Base-by-base conservation (phyloP, 2,888 invertebrate species). In the Sycophila texana region DNA sequence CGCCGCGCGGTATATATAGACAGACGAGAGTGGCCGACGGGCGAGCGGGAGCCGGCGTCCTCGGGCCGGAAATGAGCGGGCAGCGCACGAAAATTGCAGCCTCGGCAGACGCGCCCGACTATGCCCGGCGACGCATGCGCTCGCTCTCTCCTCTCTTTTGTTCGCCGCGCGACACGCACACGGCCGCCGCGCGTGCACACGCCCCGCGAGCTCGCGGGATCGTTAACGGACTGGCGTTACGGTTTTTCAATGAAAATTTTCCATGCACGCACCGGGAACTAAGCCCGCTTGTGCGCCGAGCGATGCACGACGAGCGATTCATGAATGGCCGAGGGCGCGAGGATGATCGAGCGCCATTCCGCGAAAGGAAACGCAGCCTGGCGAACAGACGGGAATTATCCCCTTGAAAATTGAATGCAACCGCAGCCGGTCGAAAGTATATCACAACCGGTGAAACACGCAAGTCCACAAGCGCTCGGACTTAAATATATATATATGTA, bases 51-150 rank as follows among this genome's bases (percentile, higher is more conserved):
- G 22, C 20, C 16, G 20, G 53, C 4, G 18, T 49, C 67, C 67
- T 22, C 51, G 26, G 71, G 51, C 47, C 70, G 70, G 70, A 70
- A 70, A 70, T 55, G 65, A 39, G 20, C 16, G 55, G 20, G 55
- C 3, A 16, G 49, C 58, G 20, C 13, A 26, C 68, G 67, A 39
- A 68, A 68, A 68, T 68, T 68, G 57, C 68, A 57, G 55, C n/a
- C 57, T 68, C 30, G 53, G 26, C 12, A 47, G 20, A 13, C 49
- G 66, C 20, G 10, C n/a, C 20, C 68, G 5, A 10, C 67, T 16
- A 47, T 2, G 51, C 67, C 51, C 30, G 16, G 7, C 20, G 7
- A 10, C 20, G 22, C 67, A 26, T 66, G 20, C 51, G 66, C 66
- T 22, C 49, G 14, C 20, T 49, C 22, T 5, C 39, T 5, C 39